Base-by-base conservation (phyloP, 2,888 invertebrate genomes). In the Oscheius onirici region DNA sequence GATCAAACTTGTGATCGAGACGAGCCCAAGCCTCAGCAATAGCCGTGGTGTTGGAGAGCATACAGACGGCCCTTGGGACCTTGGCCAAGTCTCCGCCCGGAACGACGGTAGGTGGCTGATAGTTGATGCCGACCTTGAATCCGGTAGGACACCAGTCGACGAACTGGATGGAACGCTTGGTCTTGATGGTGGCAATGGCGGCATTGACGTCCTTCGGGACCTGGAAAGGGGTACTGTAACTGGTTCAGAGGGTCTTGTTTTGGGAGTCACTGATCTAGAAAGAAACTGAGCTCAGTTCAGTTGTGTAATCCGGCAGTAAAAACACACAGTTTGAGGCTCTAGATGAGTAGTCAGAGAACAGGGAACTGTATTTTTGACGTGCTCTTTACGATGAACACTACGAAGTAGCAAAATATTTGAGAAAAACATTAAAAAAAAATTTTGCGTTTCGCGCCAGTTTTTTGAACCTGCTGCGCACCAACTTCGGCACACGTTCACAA, bases 31-130 rank as follows among this genome's bases (percentile, higher is more conserved):
- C 94, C 86, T 93, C 92, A 94, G 78, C 79, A 68, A 81, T 81
- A 20, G 81, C 81, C 3, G 79, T 79, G 2, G 79, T 81, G 54
- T 79, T 81, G 26, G 78, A 80, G 92, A 95, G 90, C 93, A 94
- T 94, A 74, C 93, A 92, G 1, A 93, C 92, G 40, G 94, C 93
- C 77, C 93, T 91, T 52, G 87, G 87, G 3, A 90, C 89, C 82
- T 90, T 90, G 60, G 90, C 89, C 74, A 95, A 92, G 80, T 95
- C 95, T 54, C 95, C 95, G 20, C 95, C 95, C 15, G 95, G 95
- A 65, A 95, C 95, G 26, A 94, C 94, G 0, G 92, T 91, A 0
- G 94, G 85, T 11, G 86, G 86, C 72, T 86, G 86, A 74, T 85
- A 85, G 80, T 85, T 84, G 78, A 84, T 85, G 52, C 85, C 85